A percentile compares a stretch with the other conserved stretches of the same genome.
These are phyloP conservation scores for Octodon degus DNA, from an alignment of 2,113 vertebrate species.

Conservation along the genomic window DNA sequence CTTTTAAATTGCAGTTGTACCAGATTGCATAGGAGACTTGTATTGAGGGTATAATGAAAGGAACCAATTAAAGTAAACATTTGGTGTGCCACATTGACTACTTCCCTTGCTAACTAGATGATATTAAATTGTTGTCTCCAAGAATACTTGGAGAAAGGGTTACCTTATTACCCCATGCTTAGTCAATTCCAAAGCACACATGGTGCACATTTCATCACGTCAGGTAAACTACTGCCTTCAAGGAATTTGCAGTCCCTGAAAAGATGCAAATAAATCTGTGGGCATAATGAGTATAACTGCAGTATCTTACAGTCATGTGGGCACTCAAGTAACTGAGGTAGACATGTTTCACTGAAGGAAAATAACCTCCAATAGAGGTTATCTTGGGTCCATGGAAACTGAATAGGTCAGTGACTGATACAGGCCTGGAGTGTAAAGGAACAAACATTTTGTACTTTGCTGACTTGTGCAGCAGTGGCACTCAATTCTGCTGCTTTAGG, in stretches of 20 bases:
- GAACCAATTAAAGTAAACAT: background rate
- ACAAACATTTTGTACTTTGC: background rate
- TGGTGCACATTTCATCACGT: background rate
- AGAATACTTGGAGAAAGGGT: background rate
- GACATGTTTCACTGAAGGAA: background rate
- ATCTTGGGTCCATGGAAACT: background rate
- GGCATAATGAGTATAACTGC: background rate
- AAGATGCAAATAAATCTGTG: background rate
- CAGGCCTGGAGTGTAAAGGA: background rate
- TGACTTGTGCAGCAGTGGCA: background rate
- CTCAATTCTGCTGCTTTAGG: background rate
- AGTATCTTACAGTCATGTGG: background rate
- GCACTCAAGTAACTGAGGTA: background rate
- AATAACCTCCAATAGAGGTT: background rate
- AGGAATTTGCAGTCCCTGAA: background rate
- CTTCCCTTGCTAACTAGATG: background rate
- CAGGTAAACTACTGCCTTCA: background rate
- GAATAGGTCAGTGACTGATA: background rate
- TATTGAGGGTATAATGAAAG: constrained; percentile 23
- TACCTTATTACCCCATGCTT: background rate
- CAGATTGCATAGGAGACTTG: background rate
- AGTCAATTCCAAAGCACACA: background rate
- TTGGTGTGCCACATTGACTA: background rate
- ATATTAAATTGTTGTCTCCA: background rate
- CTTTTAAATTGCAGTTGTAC: background rate